A percentile compares a stretch with the other conserved stretches of the same genome.
These are phyloP conservation scores for Sebastes jordani DNA, from an alignment of 2,797 vertebrate genomes.

Conservation along the genomic window DNA sequence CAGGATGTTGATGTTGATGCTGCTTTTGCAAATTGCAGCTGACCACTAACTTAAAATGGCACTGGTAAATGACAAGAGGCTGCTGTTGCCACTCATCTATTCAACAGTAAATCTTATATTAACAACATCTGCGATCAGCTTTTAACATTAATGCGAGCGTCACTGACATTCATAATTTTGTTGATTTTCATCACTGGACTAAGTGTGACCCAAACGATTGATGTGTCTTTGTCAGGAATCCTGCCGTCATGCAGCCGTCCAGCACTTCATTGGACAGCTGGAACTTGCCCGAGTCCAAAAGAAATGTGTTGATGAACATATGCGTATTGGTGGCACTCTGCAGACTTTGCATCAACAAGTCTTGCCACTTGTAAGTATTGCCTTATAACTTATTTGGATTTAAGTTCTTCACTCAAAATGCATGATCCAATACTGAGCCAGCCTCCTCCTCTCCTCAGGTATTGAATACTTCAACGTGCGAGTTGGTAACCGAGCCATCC, in stretches of 20 bases:
- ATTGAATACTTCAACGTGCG: background rate
- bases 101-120: background rate
- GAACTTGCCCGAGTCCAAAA: accelerated
- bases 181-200: background rate
- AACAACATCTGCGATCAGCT: background rate
- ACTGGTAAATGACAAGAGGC: background rate
- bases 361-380: background rate
- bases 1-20: background rate
- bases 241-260: accelerated
- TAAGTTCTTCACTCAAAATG: background rate
- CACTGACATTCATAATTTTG: background rate
- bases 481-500: accelerated
- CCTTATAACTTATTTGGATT: background rate
- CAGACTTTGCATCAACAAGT: accelerated
- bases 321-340: accelerated
- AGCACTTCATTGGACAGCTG: accelerated
- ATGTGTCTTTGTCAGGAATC: background rate
- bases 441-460: background rate
- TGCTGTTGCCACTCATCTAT: background rate
- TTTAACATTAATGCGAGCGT: background rate
- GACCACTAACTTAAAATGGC: background rate
- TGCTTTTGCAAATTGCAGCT: background rate
- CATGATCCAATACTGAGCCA: constrained; percentile 1
- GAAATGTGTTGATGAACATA: accelerated
- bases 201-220: background rate